A percentile compares a stretch with the other conserved stretches of the same genome.
phyloP scores from a whole-genome alignment of 2,888 invertebrate species.

The Smittia aterrima region DNA sequence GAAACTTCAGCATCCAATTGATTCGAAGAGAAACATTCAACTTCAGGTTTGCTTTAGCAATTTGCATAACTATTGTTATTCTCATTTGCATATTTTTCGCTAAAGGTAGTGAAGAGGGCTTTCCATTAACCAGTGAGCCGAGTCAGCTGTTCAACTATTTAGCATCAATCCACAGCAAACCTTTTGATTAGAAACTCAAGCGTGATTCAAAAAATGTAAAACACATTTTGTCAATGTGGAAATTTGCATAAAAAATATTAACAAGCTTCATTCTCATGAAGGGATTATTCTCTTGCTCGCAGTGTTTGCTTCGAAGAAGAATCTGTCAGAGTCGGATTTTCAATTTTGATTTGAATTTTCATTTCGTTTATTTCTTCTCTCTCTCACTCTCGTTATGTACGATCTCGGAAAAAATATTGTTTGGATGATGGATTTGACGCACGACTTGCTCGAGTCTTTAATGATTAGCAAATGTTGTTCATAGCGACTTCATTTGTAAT shows the following conservation, averaged over 20 bases:
- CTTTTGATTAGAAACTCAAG: slow-evolving; percentile 36
- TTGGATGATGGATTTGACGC: too few relatives aligned
- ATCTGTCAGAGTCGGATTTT: too few relatives aligned
- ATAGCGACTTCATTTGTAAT: too few relatives aligned
- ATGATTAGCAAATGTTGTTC: too few relatives aligned
- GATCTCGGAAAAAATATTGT: too few relatives aligned
- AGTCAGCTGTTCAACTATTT: slow-evolving; percentile 32
- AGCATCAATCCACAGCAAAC: slow-evolving; percentile 14
- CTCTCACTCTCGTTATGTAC: too few relatives aligned
- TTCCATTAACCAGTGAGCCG: neutral
- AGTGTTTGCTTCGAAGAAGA: too few relatives aligned
- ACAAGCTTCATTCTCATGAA: slow-evolving; percentile 6
- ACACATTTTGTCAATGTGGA: slow-evolving; percentile 25
- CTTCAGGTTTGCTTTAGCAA: slow-evolving; percentile 24
- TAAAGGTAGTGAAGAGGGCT: slow-evolving; percentile 24
- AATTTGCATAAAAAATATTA: slow-evolving; percentile 31
- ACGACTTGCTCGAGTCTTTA: too few relatives aligned
- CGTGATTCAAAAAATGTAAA: slow-evolving; percentile 27
- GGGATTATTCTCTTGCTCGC: neutral
- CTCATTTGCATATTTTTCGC: slow-evolving; percentile 36
- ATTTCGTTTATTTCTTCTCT: too few relatives aligned
- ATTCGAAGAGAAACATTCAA: neutral
- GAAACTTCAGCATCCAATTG: neutral
- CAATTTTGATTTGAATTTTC: too few relatives aligned
- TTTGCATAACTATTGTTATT: slow-evolving; percentile 36